phyloP scores from a whole-genome alignment of 2,113 vertebrate genomes.

The Rattus rattus region DNA sequence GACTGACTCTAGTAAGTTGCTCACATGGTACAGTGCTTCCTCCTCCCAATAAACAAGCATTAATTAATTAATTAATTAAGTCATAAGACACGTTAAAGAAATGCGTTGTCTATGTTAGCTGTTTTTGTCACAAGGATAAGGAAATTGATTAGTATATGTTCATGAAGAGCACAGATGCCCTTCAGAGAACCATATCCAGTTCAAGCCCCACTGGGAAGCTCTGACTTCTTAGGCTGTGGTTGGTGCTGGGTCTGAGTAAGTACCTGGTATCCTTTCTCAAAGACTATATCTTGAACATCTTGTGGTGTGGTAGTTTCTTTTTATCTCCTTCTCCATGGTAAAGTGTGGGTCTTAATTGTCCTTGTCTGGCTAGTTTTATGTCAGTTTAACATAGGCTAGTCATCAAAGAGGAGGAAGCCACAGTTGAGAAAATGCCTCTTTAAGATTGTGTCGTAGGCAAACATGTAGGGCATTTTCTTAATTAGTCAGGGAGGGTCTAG shows the following conservation, averaged over 20 bases:
- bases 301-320: not conserved
- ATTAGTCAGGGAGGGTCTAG: not conserved
- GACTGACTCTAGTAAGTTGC: not conserved
- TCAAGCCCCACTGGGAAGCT: fast-evolving
- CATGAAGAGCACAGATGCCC: no score
- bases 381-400: not conserved
- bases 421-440: not conserved
- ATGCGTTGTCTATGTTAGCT: not conserved
- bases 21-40: not conserved
- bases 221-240: no score
- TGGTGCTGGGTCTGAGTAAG: not conserved
- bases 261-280: no score
- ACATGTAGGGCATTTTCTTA: not conserved
- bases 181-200: not conserved
- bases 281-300: not conserved
- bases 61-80: not conserved
- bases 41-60: not conserved
- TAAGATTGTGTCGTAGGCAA: not conserved
- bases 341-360: not conserved
- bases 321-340: not conserved
- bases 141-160: not conserved
- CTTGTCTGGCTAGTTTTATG: not conserved
- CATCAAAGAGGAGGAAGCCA: not conserved
- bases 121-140: not conserved
- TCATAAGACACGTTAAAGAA: not conserved